These are phyloP conservation scores for Clupea harengus DNA, from an alignment of 2,113 vertebrate genomes.

Conservation along the genomic window DNA sequence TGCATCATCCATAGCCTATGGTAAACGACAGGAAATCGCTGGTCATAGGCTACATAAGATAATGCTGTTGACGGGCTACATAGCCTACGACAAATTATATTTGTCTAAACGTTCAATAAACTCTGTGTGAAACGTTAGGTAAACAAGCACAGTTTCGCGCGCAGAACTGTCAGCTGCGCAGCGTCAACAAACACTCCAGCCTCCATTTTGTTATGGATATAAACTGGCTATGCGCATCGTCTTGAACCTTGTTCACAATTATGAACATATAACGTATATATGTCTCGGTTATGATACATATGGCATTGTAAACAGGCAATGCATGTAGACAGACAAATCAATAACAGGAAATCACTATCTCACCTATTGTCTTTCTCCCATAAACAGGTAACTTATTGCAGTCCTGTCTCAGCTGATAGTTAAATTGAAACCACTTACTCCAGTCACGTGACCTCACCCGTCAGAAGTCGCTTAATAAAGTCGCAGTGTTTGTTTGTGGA, in stretches of 20 bases:
- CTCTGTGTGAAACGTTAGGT: background rate
- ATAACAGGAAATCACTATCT: background rate
- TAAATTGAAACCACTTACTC: background rate
- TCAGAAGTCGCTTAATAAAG: background rate
- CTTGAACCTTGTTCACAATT: background rate
- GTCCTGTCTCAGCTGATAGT: background rate
- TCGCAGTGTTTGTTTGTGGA: background rate
- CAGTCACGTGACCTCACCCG: background rate
- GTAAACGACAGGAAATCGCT: background rate
- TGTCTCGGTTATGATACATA: background rate
- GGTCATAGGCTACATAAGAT: background rate
- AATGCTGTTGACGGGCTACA: background rate
- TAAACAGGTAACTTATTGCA: background rate
- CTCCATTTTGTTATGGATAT: conserved; percentile 45
- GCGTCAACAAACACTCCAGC: background rate
- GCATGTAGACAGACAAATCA: background rate
- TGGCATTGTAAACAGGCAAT: background rate
- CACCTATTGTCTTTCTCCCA: conserved; percentile 1
- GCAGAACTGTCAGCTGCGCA: conserved; percentile 15
- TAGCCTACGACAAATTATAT: no score
- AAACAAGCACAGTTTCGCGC: background rate
- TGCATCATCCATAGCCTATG: background rate
- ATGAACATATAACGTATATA: background rate
- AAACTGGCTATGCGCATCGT: conserved; percentile 1
- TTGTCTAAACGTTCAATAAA: background rate